Evolutionary conservation across 2,888 invertebrate species (phyloP).

Genomic region (Melanostoma scalare): DNA sequence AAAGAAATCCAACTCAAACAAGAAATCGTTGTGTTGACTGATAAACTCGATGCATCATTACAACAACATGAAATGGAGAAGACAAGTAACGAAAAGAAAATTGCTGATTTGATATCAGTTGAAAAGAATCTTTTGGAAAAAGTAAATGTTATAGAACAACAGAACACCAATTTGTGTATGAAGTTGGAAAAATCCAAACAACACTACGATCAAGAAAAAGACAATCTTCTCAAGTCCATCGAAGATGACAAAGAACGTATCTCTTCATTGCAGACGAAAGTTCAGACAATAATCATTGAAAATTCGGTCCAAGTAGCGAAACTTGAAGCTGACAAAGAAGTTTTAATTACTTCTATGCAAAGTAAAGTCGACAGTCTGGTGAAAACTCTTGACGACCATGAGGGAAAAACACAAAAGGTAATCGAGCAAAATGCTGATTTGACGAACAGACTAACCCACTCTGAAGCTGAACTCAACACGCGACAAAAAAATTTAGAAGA

Average conservation of each 20-base stretch:
- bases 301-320: conserved; percentile 3
- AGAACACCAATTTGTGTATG: not conserved
- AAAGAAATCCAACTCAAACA: no score
- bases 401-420: not conserved
- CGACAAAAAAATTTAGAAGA: not conserved
- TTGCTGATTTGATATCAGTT: not conserved
- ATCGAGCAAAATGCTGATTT: not conserved
- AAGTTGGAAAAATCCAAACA: conserved; percentile 19
- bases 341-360: conserved; percentile 23
- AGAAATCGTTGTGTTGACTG: no score
- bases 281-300: conserved; percentile 16
- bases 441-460: not conserved
- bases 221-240: not conserved
- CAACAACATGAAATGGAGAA: conserved; percentile 3
- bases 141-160: conserved; percentile 10
- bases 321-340: conserved; percentile 26
- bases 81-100: not conserved
- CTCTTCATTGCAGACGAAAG: not conserved
- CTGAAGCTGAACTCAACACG: not conserved
- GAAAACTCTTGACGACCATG: conserved; percentile 17
- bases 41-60: not conserved
- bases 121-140: not conserved
- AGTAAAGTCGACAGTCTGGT: conserved; percentile 1
- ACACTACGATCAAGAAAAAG: not conserved
- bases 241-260: conserved; percentile 3